phyloP scores from a whole-genome alignment of 2,113 vertebrate species.

The Pampusana beccarii region DNA sequence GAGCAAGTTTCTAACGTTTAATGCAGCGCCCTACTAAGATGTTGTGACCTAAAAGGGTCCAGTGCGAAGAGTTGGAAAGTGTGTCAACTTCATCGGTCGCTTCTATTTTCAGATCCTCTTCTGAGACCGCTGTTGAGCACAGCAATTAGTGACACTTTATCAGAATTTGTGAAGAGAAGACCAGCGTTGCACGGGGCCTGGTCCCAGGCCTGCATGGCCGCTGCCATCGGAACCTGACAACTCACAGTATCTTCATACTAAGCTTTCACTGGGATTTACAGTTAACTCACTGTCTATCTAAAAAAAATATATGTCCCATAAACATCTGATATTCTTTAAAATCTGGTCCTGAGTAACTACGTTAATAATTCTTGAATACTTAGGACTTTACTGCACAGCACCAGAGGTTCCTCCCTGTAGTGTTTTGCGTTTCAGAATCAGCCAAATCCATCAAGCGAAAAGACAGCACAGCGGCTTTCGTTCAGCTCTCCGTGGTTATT shows the following conservation, averaged over 20 bases:
- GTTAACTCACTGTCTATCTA: background rate
- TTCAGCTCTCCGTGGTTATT: accelerated
- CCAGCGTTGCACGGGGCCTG: accelerated
- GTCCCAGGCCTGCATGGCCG: background rate
- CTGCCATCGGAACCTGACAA: background rate
- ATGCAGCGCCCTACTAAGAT: background rate
- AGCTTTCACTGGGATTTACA: background rate
- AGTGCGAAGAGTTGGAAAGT: background rate
- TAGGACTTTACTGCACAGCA: background rate
- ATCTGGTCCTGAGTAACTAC: background rate
- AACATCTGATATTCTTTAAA: background rate
- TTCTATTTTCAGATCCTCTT: conserved; percentile 7
- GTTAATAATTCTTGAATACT: background rate
- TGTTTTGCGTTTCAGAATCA: background rate
- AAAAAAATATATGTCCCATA: background rate
- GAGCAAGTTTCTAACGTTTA: background rate
- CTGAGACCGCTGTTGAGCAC: background rate
- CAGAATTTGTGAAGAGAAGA: background rate
- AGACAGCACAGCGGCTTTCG: background rate
- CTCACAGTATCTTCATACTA: background rate
- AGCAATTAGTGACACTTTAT: background rate
- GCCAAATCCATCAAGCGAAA: background rate
- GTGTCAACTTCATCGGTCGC: background rate
- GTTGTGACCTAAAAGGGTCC: background rate
- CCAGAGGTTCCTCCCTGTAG: background rate